These are phyloP conservation scores for Perca fluviatilis DNA, from an alignment of 2,113 vertebrate genomes.

Conservation along the genomic window DNA sequence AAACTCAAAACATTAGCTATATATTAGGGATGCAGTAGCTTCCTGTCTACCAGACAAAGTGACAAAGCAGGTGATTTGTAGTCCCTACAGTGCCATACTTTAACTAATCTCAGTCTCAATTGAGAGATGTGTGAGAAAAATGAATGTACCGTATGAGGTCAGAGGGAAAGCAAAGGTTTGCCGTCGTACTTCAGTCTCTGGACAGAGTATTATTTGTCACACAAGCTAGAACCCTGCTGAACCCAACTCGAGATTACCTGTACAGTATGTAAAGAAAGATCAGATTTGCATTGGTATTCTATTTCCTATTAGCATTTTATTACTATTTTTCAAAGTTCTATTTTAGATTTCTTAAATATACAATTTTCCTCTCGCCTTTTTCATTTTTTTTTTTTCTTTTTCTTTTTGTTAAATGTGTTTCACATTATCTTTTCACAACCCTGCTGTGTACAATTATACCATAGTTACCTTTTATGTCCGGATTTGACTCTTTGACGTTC, in stretches of 20 bases:
- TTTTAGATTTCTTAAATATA: not conserved
- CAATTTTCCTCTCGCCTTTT: too few species aligned
- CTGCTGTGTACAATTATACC: not conserved
- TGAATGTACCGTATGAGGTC: not conserved
- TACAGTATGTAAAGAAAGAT: not conserved
- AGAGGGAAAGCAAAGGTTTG: not conserved
- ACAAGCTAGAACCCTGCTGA: not conserved
- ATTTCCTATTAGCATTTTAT: not conserved
- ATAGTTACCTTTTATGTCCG: not conserved
- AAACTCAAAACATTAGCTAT: constrained; percentile 38
- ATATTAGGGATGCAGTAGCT: constrained; percentile 34
- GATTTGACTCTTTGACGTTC: not conserved
- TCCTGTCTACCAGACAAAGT: constrained; percentile 14
- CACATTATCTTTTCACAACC: not conserved
- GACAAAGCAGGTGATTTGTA: constrained; percentile 43
- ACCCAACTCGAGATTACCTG: not conserved
- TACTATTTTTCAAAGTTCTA: not conserved
- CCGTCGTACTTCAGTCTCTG: not conserved
- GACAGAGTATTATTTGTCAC: constrained; percentile 3
- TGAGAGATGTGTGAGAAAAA: constrained; percentile 15
- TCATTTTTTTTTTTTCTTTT: not conserved
- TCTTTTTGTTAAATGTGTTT: not conserved
- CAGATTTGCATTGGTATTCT: not conserved
- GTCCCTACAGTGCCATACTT: constrained; percentile 6
- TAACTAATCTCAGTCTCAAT: not conserved